A percentile compares a stretch with the other conserved stretches of the same genome.
These are phyloP conservation scores for Bubo scandiacus DNA, from an alignment of 2,113 vertebrate species.

Conservation along the genomic window DNA sequence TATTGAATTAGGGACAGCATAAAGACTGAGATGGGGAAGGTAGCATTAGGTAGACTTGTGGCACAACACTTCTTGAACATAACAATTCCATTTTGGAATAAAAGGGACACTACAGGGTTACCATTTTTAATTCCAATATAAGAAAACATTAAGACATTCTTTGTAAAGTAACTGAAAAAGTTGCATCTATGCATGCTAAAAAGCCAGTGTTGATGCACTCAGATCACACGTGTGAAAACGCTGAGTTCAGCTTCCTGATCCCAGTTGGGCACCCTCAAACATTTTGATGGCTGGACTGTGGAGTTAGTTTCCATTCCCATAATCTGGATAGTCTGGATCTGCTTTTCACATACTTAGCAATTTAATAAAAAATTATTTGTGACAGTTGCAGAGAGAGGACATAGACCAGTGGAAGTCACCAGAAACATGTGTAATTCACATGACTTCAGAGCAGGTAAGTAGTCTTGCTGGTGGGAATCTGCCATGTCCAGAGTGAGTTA, in stretches of 20 bases:
- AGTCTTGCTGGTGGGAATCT: neutral
- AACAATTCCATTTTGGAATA: neutral
- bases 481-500: neutral
- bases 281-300: neutral
- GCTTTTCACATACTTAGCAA: neutral
- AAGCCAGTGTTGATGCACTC: neutral
- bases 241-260: neutral
- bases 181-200: neutral
- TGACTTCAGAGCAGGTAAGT: neutral
- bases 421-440: neutral
- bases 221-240: neutral
- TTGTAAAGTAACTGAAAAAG: neutral
- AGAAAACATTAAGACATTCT: neutral
- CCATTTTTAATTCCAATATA: neutral
- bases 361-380: neutral
- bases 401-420: neutral
- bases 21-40: neutral
- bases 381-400: neutral
- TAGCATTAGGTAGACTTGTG: neutral
- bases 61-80: neutral
- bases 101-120: neutral
- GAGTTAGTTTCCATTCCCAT: neutral
- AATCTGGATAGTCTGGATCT: neutral
- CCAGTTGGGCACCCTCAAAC: neutral
- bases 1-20: neutral